A percentile compares a stretch with the other conserved stretches of the same genome.
These are phyloP conservation scores for Eupithecia insigniata DNA, from an alignment of 2,888 invertebrate species.

Conservation along the genomic window DNA sequence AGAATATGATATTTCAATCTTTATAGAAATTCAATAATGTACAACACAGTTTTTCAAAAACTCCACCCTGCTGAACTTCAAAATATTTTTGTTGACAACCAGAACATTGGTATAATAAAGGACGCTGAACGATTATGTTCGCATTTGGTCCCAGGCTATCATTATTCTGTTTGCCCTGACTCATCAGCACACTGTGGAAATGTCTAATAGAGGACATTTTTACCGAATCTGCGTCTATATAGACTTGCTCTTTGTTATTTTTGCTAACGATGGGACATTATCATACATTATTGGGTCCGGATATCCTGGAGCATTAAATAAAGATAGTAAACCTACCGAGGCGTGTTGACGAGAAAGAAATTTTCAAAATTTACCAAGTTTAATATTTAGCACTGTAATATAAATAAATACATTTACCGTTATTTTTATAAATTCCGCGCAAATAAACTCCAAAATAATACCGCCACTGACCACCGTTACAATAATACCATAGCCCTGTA, in stretches of 20 bases:
- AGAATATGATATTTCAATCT: not conserved
- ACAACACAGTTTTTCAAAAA: not conserved
- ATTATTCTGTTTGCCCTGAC: conserved; percentile 42
- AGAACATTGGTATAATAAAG: conserved; percentile 14
- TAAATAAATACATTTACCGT: not conserved
- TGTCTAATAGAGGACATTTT: conserved; percentile 33
- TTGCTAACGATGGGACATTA: conserved; percentile 4
- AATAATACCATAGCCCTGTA: conserved; percentile 28
- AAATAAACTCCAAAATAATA: not conserved
- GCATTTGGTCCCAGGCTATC: conserved; percentile 20
- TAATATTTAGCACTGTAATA: not conserved
- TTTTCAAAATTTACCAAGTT: not conserved
- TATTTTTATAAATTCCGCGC: not conserved
- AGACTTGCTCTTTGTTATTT: conserved; percentile 12
- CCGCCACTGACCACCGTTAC: conserved; percentile 10
- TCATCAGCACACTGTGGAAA: conserved; percentile 50
- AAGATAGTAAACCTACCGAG: not conserved
- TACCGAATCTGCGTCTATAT: conserved; percentile 6
- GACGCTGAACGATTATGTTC: conserved; percentile 19
- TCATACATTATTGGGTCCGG: conserved; percentile 10
- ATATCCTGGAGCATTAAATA: conserved; percentile 8
- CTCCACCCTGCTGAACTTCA: not conserved
- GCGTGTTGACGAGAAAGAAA: not conserved
- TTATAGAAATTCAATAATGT: not conserved
- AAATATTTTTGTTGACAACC: conserved; percentile 6